phyloP scores from a whole-genome alignment of 2,888 invertebrate species.

The Cartodere bifasciata region DNA sequence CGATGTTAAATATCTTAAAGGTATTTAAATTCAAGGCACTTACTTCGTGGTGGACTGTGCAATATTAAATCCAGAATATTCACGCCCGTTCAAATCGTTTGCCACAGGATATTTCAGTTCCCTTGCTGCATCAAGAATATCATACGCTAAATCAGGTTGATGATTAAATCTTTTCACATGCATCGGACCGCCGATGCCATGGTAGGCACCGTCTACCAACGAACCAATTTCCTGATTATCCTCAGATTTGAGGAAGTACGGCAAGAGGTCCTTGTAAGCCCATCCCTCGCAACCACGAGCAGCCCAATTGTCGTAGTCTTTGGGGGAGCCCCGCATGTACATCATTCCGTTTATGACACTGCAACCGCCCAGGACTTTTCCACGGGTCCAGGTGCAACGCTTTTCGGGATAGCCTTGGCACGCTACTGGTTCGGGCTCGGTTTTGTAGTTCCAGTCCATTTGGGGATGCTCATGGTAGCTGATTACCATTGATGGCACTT shows the following conservation, averaged over 20 bases:
- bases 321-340: conserved; percentile 64
- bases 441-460: conserved; percentile 54
- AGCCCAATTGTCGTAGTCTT: conserved; percentile 67
- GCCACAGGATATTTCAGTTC: conserved; percentile 50
- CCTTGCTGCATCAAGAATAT: conserved; percentile 46
- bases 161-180: conserved; percentile 51
- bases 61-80: conserved; percentile 49
- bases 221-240: conserved; percentile 50
- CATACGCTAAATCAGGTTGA: conserved; percentile 47
- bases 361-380: conserved; percentile 57
- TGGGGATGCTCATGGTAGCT: conserved; percentile 46
- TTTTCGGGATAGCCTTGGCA: conserved; percentile 43
- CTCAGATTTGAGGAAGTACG: conserved; percentile 57
- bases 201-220: conserved; percentile 46
- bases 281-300: conserved; percentile 61
- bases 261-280: conserved; percentile 65
- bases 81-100: conserved; percentile 51
- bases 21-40: conserved; percentile 14
- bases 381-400: conserved; percentile 54
- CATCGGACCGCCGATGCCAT: conserved; percentile 47
- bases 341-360: conserved; percentile 72
- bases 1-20: too few relatives aligned
- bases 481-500: conserved; percentile 54
- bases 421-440: conserved; percentile 49
- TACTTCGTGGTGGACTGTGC: conserved; percentile 51